Percentiles rank a stretch among this genome's conserved stretches.
phyloP scores from a whole-genome alignment of 2,888 invertebrate genomes.

The Crocallis elinguaria region DNA sequence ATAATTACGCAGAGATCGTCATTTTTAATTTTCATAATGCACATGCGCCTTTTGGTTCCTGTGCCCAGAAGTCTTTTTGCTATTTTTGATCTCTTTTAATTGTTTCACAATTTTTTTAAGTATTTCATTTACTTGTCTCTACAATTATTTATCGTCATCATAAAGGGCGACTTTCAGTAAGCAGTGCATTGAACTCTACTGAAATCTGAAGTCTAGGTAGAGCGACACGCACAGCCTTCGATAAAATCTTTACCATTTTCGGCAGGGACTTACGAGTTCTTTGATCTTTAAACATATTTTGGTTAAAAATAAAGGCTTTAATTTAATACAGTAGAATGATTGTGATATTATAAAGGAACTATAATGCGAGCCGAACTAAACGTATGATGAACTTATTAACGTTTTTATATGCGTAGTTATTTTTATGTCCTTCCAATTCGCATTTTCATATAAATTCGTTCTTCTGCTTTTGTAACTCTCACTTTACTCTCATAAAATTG shows the following conservation, averaged over 20 bases:
- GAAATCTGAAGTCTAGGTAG: slow-evolving; percentile 22
- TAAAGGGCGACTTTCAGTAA: slow-evolving; percentile 13
- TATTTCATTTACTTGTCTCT: neutral
- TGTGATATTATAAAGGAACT: too few relatives aligned
- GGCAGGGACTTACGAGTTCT: slow-evolving; percentile 3
- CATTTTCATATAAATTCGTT: too few relatives aligned
- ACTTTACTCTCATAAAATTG: too few relatives aligned
- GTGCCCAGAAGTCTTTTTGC: neutral
- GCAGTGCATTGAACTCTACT: slow-evolving; percentile 22
- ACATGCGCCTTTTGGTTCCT: slow-evolving; percentile 1
- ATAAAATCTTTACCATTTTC: slow-evolving; percentile 21
- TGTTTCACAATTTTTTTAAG: neutral
- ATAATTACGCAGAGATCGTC: neutral
- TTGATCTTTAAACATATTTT: slow-evolving; percentile 8
- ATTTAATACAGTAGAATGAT: neutral
- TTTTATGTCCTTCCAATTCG: too few relatives aligned
- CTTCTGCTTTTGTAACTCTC: too few relatives aligned
- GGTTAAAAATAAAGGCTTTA: too few relatives aligned
- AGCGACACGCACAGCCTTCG: slow-evolving; percentile 20
- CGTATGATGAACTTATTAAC: too few relatives aligned
- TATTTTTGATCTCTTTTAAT: neutral
- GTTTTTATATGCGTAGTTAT: too few relatives aligned
- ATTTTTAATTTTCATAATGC: neutral
- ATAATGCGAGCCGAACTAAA: too few relatives aligned
- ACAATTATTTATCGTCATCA: slow-evolving; percentile 4